Percentiles rank a stretch among this genome's conserved stretches.
Conservation (phyloP, 2,797 vertebrate genomes). For the Siniperca obscura region DNA sequence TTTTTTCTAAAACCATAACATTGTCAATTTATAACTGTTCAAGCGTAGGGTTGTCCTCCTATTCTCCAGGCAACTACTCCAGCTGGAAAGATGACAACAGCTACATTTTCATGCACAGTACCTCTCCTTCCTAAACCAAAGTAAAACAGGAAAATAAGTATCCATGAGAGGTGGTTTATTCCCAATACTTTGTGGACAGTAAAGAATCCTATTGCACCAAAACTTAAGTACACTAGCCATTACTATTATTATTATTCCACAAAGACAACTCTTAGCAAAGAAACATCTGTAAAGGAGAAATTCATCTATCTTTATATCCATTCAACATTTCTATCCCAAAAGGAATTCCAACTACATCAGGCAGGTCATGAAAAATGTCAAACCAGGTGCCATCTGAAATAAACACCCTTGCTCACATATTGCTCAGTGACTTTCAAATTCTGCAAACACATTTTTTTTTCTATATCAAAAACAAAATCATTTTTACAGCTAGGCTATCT, state of each 20-base stretch:
- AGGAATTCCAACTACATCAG: constrained; percentile 52
- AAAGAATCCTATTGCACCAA: constrained; percentile 77
- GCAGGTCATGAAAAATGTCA: constrained; percentile 61
- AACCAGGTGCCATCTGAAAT: constrained; percentile 48
- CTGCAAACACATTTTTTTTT: constrained; percentile 55
- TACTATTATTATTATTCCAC: constrained; percentile 73
- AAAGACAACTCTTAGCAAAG: constrained; percentile 62
- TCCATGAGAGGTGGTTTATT: constrained; percentile 65
- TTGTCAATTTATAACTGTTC: constrained; percentile 33
- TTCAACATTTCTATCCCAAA: constrained; percentile 43
- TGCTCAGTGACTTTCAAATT: constrained; percentile 67
- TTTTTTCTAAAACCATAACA: constrained; percentile 30
- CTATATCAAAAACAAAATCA: constrained; percentile 68
- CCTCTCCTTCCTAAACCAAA: constrained; percentile 57
- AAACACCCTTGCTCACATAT: constrained; percentile 53
- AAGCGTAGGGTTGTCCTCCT: background rate
- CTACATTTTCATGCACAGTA: constrained; percentile 47
- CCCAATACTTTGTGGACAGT: constrained; percentile 68
- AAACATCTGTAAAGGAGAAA: constrained; percentile 58
- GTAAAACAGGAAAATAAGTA: constrained; percentile 58
- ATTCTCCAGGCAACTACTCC: constrained; percentile 31
- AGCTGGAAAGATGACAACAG: constrained; percentile 37
- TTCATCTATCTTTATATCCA: constrained; percentile 34
- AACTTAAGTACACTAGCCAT: constrained; percentile 73
- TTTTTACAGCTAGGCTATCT: constrained; percentile 63